phyloP scores from a whole-genome alignment of 1,140 invertebrate species.

The Metopolophium dirhodum region DNA sequence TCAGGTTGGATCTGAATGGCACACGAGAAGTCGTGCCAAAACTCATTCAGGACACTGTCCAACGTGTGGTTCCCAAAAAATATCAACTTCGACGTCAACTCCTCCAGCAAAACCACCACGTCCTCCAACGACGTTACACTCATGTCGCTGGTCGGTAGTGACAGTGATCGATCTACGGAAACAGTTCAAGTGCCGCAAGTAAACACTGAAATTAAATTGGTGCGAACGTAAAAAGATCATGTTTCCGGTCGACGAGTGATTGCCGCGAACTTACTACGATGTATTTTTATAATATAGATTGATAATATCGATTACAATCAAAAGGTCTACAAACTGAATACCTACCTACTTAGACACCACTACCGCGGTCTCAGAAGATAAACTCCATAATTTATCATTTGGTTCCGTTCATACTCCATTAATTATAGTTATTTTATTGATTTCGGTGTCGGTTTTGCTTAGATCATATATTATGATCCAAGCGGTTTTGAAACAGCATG shows the following conservation, averaged over 20 bases:
- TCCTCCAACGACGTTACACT: constrained; percentile 70
- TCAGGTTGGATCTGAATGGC: constrained; percentile 95
- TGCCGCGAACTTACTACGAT: background rate
- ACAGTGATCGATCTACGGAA: background rate
- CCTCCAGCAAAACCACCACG: constrained; percentile 94
- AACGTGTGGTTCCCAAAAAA: constrained; percentile 90
- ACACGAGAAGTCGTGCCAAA: constrained; percentile 98
- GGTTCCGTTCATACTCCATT: background rate
- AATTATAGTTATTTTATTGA: no score
- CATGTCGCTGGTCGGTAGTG: background rate
- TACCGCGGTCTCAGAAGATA: background rate
- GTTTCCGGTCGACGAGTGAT: background rate
- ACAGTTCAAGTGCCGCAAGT: background rate
- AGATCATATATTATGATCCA: no score
- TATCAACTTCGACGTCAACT: constrained; percentile 90
- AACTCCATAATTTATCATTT: background rate
- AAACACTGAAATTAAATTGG: background rate
- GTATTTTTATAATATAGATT: background rate
- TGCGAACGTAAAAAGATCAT: background rate
- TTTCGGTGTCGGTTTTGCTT: no score
- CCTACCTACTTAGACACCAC: background rate
- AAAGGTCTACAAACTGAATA: background rate
- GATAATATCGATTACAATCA: background rate
- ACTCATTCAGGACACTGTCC: constrained; percentile 93
- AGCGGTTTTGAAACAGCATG: no score